Evolutionary conservation across 2,888 invertebrate species (phyloP), one percentile per base, ranked within the genome.

Genomic region (Pristionchus entomophagus): DNA sequence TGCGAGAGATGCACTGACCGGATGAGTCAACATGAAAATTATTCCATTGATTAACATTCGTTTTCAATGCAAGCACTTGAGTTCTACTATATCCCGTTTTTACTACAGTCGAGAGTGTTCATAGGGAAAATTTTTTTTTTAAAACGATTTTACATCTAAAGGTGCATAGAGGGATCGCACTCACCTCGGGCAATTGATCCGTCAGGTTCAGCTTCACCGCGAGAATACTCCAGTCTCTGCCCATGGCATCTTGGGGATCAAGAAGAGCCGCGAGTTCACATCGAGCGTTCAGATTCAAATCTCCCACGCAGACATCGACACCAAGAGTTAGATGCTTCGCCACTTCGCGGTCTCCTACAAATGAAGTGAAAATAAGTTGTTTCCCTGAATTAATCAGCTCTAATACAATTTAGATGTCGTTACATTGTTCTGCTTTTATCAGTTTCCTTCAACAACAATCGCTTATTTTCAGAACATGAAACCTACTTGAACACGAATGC

Each of bases 251-350:
- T 3, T 94, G 93, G 0, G 95, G 94, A 90, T 95, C 95, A 56
- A 95, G 93, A 29, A 95, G 91, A 32, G 93, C 89, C 86, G 95
- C 94, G 65, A 95, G 91, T 86, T 94, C 92, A 87, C 94, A 90
- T 26, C 90, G 84, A n/a, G 88, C 88, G 45, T 89, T 89, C 26
- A 95, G 94, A 59, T 95, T 95, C 51, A 96, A 94, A 86, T 95
- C 95, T 59, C 95, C 90, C 14, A 96, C 95, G 86, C 95, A 95
- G 80, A 96, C 94, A 87, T 95, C 95, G 88, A 95, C 94, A n/a
- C 95, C 95, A 90, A 95, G 93, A 1, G 94, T 94, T 80, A 95
- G 91, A 59, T 92, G 91, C 35, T 93, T 90, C 22, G 94, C 93
- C 82, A 95, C 94, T 88, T 95, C 95, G n/a, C 94, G 92, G 22